phyloP scores from a whole-genome alignment of 1,140 invertebrate genomes.

The Panagrolaimus sp. region DNA sequence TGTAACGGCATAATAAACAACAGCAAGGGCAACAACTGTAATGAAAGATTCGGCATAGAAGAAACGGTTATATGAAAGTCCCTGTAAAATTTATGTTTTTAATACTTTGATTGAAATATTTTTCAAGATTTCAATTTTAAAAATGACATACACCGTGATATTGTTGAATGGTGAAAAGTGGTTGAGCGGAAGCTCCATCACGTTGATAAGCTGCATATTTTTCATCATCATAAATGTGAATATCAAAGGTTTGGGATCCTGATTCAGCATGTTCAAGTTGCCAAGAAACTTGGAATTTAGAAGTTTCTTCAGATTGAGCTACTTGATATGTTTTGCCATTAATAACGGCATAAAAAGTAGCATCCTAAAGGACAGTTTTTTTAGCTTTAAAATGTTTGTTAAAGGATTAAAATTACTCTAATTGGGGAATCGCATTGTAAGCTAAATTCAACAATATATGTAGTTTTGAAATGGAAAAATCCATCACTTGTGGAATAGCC shows the following conservation, averaged over 20 bases:
- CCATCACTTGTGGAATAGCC: constrained; percentile 61
- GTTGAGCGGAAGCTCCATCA: constrained; percentile 56
- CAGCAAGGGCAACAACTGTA: constrained; percentile 39
- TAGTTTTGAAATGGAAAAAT: constrained; percentile 60
- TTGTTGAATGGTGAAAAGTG: constrained; percentile 59
- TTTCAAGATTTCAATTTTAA: background rate
- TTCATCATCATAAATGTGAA: constrained; percentile 54
- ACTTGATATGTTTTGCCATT: constrained; percentile 39
- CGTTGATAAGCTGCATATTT: constrained; percentile 40
- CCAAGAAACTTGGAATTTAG: constrained; percentile 49
- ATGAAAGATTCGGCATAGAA: constrained; percentile 47
- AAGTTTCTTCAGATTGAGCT: constrained; percentile 52
- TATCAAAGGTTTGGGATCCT: constrained; percentile 50
- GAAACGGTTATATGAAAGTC: constrained; percentile 42
- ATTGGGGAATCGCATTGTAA: constrained; percentile 45
- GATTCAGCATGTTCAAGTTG: constrained; percentile 40
- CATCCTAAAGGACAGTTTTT: constrained; percentile 34
- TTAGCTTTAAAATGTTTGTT: background rate
- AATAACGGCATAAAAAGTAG: constrained; percentile 47
- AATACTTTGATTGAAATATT: too few species aligned
- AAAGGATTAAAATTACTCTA: background rate
- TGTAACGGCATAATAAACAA: constrained; percentile 21
- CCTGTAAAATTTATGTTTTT: constrained; percentile 22
- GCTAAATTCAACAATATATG: constrained; percentile 61
- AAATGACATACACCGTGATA: constrained; percentile 58